phyloP scores from a whole-genome alignment of 2,113 vertebrate species.

The Tachysurus fulvidraco region DNA sequence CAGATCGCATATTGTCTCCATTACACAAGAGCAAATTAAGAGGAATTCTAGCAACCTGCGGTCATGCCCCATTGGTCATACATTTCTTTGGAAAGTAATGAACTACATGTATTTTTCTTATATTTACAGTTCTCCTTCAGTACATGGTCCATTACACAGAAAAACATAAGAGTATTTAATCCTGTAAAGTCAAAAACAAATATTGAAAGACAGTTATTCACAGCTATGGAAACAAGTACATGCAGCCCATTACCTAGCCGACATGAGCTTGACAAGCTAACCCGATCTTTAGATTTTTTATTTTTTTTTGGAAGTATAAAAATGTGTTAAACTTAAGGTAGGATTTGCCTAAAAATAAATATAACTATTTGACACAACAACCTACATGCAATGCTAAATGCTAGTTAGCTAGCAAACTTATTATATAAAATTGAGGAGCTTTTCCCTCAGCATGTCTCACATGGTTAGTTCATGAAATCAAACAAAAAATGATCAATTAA shows the following conservation, averaged over 20 bases:
- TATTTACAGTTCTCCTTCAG: not conserved
- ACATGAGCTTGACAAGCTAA: not conserved
- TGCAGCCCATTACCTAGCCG: not conserved
- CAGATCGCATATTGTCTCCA: not conserved
- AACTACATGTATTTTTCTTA: constrained; percentile 7
- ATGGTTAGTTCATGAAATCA: no score
- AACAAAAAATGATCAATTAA: no score
- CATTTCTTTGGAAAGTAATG: constrained; percentile 47
- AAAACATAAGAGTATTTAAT: not conserved
- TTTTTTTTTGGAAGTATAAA: not conserved
- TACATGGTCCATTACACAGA: not conserved
- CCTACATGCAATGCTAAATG: not conserved
- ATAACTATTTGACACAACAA: not conserved
- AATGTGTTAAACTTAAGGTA: not conserved
- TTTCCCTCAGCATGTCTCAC: no score
- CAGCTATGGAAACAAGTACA: not conserved
- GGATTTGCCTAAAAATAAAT: not conserved
- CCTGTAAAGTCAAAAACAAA: not conserved
- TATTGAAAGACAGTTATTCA: not conserved
- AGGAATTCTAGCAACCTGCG: not conserved
- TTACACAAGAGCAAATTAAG: not conserved
- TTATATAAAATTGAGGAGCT: not conserved
- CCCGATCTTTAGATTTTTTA: not conserved
- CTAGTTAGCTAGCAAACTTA: not conserved
- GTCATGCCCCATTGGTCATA: not conserved